Percentiles rank a stretch among this genome's conserved stretches.
These are phyloP conservation scores for Drosophila mercatorum DNA, from an alignment of 2,888 invertebrate species.

Conservation along the genomic window DNA sequence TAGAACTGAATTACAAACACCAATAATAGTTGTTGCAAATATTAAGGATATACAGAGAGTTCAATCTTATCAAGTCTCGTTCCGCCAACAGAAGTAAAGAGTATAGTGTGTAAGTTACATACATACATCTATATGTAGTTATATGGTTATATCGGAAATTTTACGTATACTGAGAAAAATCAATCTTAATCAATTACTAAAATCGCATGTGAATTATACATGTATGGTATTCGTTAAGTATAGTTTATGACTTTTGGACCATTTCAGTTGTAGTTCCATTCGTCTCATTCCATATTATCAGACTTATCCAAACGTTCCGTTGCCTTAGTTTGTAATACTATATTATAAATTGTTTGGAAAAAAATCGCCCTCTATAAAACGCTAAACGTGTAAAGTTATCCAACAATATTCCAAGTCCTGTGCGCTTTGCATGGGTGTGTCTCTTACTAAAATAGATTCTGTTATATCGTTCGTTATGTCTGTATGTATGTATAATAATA, in stretches of 20 bases:
- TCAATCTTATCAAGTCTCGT: constrained; percentile 25
- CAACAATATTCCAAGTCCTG: constrained; percentile 69
- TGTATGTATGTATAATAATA: constrained; percentile 40
- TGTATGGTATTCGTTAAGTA: constrained; percentile 43
- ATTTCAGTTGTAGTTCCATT: constrained; percentile 66
- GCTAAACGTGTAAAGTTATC: constrained; percentile 73
- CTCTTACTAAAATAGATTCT: constrained; percentile 68
- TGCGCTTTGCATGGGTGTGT: constrained; percentile 64
- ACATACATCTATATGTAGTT: constrained; percentile 1
- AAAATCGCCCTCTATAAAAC: constrained; percentile 77
- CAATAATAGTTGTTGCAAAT: constrained; percentile 29
- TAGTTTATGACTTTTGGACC: constrained; percentile 69
- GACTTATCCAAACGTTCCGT: constrained; percentile 67
- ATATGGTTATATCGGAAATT: constrained; percentile 6
- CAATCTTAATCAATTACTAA: constrained; percentile 15
- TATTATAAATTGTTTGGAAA: constrained; percentile 60
- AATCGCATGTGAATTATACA: constrained; percentile 24
- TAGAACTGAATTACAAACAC: constrained; percentile 34
- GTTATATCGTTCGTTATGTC: constrained; percentile 33
- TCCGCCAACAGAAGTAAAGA: constrained; percentile 13
- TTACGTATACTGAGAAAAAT: constrained; percentile 24
- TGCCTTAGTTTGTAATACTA: constrained; percentile 42
- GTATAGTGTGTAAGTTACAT: constrained; percentile 7
- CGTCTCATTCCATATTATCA: constrained; percentile 47
- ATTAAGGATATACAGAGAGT: constrained; percentile 13